phyloP scores from a whole-genome alignment of 2,797 vertebrate genomes.

The Huso huso region DNA sequence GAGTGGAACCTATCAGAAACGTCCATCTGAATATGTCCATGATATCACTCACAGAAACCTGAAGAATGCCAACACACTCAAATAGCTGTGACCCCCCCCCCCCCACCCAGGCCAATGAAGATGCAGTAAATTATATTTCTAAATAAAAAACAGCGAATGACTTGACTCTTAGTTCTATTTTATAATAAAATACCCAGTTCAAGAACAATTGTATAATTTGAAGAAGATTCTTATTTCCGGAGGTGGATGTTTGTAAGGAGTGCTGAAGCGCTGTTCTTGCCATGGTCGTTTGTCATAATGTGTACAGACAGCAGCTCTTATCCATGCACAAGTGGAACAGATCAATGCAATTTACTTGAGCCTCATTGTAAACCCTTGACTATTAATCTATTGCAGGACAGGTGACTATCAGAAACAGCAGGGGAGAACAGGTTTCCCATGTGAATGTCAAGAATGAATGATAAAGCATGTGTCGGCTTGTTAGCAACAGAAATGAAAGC shows the following conservation, averaged over 20 bases:
- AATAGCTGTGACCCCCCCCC: too few species aligned
- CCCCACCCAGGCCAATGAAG: too few species aligned
- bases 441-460: slow-evolving; percentile 8
- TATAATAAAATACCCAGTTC: too few species aligned
- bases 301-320: slow-evolving; percentile 14
- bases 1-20: too few species aligned
- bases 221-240: too few species aligned
- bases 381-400: slow-evolving; percentile 25
- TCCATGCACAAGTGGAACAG: slow-evolving; percentile 30
- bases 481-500: not conserved
- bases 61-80: too few species aligned
- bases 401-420: slow-evolving; percentile 1
- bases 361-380: slow-evolving; percentile 23
- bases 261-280: slow-evolving; percentile 18
- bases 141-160: too few species aligned
- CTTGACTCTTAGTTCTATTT: too few species aligned
- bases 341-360: slow-evolving; percentile 30
- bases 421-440: not conserved
- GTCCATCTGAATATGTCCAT: too few species aligned
- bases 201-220: too few species aligned
- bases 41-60: too few species aligned
- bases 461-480: not conserved
- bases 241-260: not conserved
- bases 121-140: too few species aligned
- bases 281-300: slow-evolving; percentile 24